Evolutionary conservation across 1,140 invertebrate genomes (phyloP), one percentile per base, ranked within the genome.

Genomic region (Agraylea sexmaculata): DNA sequence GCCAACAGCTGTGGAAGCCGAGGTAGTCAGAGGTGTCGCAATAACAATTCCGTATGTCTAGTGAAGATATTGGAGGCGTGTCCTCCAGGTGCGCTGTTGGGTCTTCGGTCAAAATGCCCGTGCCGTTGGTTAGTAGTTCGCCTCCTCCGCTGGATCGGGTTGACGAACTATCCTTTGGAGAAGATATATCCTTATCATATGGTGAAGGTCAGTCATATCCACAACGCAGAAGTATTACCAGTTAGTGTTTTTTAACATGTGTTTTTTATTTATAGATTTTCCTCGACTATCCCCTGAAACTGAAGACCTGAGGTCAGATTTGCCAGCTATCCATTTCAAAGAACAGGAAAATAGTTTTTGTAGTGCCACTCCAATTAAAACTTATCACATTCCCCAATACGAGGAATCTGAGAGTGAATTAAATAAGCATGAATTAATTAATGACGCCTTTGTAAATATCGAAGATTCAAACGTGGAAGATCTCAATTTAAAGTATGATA

Each of bases 91-190:
- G n/a, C n/a, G n/a, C n/a, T n/a, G n/a, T n/a, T n/a, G 21, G 34
- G 20, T 10, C 20, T 4, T 31, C 17, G 20, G 32, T 31, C 16
- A 34, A 12, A 46, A 64, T 64, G 62, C 62, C 62, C 46, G 62
- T 64, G 53, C 62, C 62, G 50, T 58, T 64, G 38, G 62, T 64
- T 52, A 62, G 60, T 42, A 60, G 55, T 36, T 62, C 60, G 54
- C 62, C 62, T 46, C 62, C 62, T 46, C 61, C 61, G 38, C 60
- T 55, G 33, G 60, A 64, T 19, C 62, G 62, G 49, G 62, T 59
- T 37, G 62, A 60, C 35, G 62, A 64, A 30, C 60, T 62, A 37
- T 60, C 57, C 55, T 57, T 60, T 23, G 46, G 44, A 16, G 62
- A 62, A 43, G 60, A 62, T 39, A 62, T 57, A 49, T 60, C 61